Conservation (phyloP, 2,113 vertebrate species). For the Syngnathus floridae region DNA sequence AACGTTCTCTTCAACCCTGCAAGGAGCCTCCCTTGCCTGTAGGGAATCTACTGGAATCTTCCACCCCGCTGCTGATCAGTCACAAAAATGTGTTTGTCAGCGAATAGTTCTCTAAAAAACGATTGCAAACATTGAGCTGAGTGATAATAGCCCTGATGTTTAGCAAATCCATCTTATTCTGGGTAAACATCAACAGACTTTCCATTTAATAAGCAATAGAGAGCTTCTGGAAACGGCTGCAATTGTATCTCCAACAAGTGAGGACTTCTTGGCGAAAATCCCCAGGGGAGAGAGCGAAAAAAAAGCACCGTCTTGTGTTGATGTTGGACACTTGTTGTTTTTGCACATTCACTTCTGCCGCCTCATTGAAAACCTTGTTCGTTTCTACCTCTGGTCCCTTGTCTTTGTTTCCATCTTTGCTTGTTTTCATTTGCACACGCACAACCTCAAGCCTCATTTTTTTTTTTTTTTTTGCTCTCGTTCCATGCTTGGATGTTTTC, state of each 20-base stretch:
- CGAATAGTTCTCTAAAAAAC: not conserved
- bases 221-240: slow-evolving; percentile 24
- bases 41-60: not conserved
- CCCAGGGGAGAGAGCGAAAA: not conserved
- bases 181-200: slow-evolving; percentile 15
- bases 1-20: not conserved
- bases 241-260: slow-evolving; percentile 9
- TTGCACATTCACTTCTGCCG: slow-evolving; percentile 17
- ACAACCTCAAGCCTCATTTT: slow-evolving; percentile 7
- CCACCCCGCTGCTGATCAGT: not conserved
- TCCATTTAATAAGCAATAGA: slow-evolving; percentile 13
- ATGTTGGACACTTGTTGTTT: slow-evolving; percentile 4
- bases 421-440: not conserved
- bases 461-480: not conserved
- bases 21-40: not conserved
- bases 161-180: slow-evolving; percentile 2
- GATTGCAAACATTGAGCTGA: not conserved
- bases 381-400: slow-evolving; percentile 40
- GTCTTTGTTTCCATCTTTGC: slow-evolving; percentile 10
- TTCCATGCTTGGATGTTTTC: not conserved
- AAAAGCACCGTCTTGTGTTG: slow-evolving; percentile 3
- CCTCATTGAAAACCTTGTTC: slow-evolving; percentile 4
- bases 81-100: not conserved
- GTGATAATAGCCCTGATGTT: slow-evolving; percentile 15
- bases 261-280: slow-evolving; percentile 2